A percentile compares a stretch with the other conserved stretches of the same genome.
phyloP scores from a whole-genome alignment of 1,140 invertebrate genomes.

The Meloidogyne chitwoodi region DNA sequence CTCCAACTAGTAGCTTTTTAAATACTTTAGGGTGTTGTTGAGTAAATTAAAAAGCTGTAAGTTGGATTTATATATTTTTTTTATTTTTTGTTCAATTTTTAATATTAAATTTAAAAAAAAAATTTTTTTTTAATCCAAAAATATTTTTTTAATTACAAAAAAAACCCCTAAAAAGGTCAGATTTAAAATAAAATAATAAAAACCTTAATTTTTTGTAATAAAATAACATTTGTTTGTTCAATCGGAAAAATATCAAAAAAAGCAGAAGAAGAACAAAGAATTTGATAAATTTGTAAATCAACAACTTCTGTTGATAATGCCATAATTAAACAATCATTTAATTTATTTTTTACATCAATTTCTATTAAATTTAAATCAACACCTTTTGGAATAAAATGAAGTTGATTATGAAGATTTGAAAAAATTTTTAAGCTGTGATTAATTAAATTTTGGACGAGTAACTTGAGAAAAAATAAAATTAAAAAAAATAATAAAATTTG shows the following conservation, averaged over 20 bases:
- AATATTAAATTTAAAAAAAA: too few relatives aligned
- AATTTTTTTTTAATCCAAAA: too few relatives aligned
- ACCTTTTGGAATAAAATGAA: conserved; percentile 12
- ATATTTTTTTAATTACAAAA: too few relatives aligned
- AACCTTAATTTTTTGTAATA: conserved; percentile 16
- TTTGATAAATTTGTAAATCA: conserved; percentile 25
- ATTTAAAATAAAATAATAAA: background rate
- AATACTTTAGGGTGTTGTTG: too few relatives aligned
- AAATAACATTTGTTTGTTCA: conserved; percentile 7
- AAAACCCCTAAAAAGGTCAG: too few relatives aligned
- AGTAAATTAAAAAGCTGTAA: too few relatives aligned
- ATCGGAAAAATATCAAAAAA: conserved; percentile 35
- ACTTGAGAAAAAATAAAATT: background rate
- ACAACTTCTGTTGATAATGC: conserved; percentile 28
- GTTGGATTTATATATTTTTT: too few relatives aligned
- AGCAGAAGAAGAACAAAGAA: conserved; percentile 24
- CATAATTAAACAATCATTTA: conserved; percentile 21
- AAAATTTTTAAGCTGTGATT: conserved; percentile 14
- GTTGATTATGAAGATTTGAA: conserved; percentile 12
- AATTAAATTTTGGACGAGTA: conserved; percentile 31
- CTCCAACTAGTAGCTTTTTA: too few relatives aligned
- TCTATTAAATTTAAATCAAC: conserved; percentile 7
- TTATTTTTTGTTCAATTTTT: too few relatives aligned
- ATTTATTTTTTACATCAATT: background rate
- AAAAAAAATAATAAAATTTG: background rate